A percentile compares a stretch with the other conserved stretches of the same genome.
Conservation (phyloP, 2,113 vertebrate genomes). For the Gymnorhina tibicen region DNA sequence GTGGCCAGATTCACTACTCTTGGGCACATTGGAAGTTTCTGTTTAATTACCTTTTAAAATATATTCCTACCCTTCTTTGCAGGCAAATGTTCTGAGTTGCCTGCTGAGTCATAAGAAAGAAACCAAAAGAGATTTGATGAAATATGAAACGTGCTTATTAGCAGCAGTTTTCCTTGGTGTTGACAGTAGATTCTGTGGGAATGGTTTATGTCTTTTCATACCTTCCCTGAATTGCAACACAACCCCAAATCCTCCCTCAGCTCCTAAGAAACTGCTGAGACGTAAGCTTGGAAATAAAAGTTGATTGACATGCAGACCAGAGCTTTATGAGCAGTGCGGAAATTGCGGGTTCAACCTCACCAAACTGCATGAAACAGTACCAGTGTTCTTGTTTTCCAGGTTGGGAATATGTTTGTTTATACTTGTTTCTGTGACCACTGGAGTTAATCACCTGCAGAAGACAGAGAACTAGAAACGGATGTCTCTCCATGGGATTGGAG, state of each 20-base stretch:
- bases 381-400: background rate
- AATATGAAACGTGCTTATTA: constrained; percentile 63
- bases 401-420: constrained; percentile 17
- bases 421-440: background rate
- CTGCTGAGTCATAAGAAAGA: constrained; percentile 50
- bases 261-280: constrained; percentile 64
- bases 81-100: constrained; percentile 28
- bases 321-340: constrained; percentile 14
- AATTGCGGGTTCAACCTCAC: constrained; percentile 24
- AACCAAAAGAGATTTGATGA: constrained; percentile 63
- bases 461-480: background rate
- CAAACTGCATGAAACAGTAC: constrained; percentile 9
- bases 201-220: constrained; percentile 70
- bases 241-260: background rate
- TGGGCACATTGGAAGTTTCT: background rate
- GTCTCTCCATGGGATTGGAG: background rate
- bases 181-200: constrained; percentile 61
- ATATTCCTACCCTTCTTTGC: background rate
- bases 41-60: constrained; percentile 23
- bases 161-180: constrained; percentile 66
- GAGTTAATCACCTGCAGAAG: constrained; percentile 28
- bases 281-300: constrained; percentile 66
- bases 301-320: constrained; percentile 44
- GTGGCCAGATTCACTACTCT: background rate
- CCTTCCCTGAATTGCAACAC: constrained; percentile 49